A percentile compares a stretch with the other conserved stretches of the same genome.
Conservation (phyloP, 2,797 vertebrate genomes). For the Channallabes apus region DNA sequence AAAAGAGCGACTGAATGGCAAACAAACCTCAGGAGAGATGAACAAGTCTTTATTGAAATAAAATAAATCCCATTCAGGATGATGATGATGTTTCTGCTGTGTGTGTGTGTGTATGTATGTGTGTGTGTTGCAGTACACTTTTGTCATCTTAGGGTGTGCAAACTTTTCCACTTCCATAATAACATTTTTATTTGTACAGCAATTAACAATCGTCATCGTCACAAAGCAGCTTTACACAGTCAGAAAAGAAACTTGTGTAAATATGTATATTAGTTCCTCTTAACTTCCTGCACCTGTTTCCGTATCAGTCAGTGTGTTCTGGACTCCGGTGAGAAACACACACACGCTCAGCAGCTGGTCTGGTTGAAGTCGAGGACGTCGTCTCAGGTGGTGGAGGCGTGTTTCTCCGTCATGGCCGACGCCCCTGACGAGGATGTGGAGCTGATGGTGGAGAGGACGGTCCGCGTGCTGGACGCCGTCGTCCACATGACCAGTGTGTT, state of each 20-base stretch:
- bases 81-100: background rate
- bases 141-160: background rate
- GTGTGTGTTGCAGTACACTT: background rate
- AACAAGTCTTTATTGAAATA: background rate
- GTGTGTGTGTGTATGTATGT: too few relatives aligned
- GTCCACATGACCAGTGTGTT: conserved; percentile 85
- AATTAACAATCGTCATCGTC: too few relatives aligned
- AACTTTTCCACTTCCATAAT: background rate
- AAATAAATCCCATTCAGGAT: background rate
- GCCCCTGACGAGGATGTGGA: conserved; percentile 63
- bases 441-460: conserved; percentile 70
- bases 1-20: too few relatives aligned
- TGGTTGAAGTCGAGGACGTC: conserved; percentile 83
- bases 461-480: conserved; percentile 84
- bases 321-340: conserved; percentile 11
- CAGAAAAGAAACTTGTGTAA: too few relatives aligned
- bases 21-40: background rate
- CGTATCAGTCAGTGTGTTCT: background rate
- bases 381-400: conserved; percentile 74
- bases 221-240: too few relatives aligned
- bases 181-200: too few relatives aligned
- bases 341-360: conserved; percentile 60
- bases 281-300: background rate
- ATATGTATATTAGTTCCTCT: too few relatives aligned
- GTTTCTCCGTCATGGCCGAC: conserved; percentile 77